Evolutionary conservation across 2,797 vertebrate species (phyloP), one percentile per base, ranked within the genome.

Genomic region (Spheniscus humboldti): DNA sequence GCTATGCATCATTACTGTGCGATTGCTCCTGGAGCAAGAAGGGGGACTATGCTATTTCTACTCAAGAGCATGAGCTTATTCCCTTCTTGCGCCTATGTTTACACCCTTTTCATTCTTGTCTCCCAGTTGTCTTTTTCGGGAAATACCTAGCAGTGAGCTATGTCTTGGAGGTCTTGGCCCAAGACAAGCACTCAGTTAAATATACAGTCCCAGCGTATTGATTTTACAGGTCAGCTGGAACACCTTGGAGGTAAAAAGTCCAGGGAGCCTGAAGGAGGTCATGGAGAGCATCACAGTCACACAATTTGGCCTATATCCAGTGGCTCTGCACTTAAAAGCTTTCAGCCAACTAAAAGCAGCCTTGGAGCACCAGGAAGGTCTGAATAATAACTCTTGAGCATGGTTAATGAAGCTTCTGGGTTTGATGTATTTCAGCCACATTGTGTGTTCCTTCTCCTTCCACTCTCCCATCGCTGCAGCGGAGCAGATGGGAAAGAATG

Each of bases 251-350:
- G 95, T 96, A 94, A 92, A 94, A 96, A 93, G 88, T 94, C 94
- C 92, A 95, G 84, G 53, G 60, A 96, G 69, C 81, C 71, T 45
- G 57, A 81, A 63, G 37, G 89, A 96, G 93, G 84, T 96, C 94
- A 81, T n/a, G 84, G 86, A 80, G 78, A 92, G 43, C 93, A 85
- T 87, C 68, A 80, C 75, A 83, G 64, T 63, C 93, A 83, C 93
- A 94, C 68, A 80, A 45, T 89, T 97, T 97, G 97, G 97, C 93
- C 78, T n/a, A n/a, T 43, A 91, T 96, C 94, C 94, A 97, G 81
- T 53, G 78, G 22, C 75, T 89, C 56, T 62, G 48, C 1, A 14
- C 62, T 93, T 92, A 94, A 96, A 95, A 96, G 93, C 91, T 96
- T 96, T 90, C 81, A 91, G 78, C 30, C 92, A 94, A 91, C 84